Base-by-base conservation (phyloP, 2,113 vertebrate species). In the Syngnathus scovelli region DNA sequence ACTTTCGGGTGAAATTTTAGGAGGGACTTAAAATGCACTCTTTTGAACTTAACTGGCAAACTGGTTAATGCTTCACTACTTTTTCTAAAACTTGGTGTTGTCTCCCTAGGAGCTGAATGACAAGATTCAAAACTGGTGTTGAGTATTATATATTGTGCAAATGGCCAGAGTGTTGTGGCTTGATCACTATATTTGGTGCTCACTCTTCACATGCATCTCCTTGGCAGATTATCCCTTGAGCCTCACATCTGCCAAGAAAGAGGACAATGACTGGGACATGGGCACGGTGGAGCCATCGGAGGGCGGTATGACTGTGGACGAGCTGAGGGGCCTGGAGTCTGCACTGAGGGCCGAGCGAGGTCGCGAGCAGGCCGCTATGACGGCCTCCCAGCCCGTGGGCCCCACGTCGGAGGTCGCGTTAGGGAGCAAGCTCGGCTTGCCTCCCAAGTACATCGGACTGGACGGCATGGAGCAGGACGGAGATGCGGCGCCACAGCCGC, bases 361-460 rank as follows among this genome's bases (percentile, higher is more conserved):
- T 38, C 80, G 78, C 0, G 89, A 91, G 64, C 80, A 88, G 77
- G 88, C 83, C 0, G 54, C 81, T 52, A 68, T 81, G 58, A 74
- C 70, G 15, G 65, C 52, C 27, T 71, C 82, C 13, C 80, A 68
- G 65, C 80, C 33, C 8, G 76, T 61, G 27, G 78, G 64, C 54
- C 69, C 82, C 0, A 54, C 67, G n/a, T 6, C 78, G 0, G 71
- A 73, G 58, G 69, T 3, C 1, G 68, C 27, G 1, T 67, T 21
- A 51, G 75, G 70, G 55, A 69, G 70, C 5, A 60, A 82, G 74
- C 56, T 66, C 16, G 66, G 51, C 59, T 58, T 74, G 66, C 78
- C 77, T 4, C 87, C 86, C 5, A 91, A 90, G 59, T 92, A 91
- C 86, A 92, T 92, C 0, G 91, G 91, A 18, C 86, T 92, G 0